These are phyloP conservation scores for Amphipyra berbera DNA, from an alignment of 2,888 invertebrate genomes.

Conservation along the genomic window DNA sequence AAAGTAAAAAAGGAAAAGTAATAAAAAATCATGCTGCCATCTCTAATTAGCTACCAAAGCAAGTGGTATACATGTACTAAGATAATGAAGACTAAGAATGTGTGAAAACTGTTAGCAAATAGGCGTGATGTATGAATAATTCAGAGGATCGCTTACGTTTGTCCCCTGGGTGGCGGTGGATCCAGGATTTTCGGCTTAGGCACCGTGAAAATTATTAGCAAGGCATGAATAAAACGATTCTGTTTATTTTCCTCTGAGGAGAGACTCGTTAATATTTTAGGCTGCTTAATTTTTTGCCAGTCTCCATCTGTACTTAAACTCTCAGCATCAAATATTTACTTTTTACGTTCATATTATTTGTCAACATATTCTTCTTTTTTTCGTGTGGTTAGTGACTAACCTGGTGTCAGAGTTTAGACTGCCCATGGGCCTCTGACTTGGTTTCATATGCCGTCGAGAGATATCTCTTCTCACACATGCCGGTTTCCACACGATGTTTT, in stretches of 20 bases:
- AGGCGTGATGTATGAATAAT: conserved; percentile 26
- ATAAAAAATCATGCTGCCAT: no score
- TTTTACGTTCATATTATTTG: conserved; percentile 38
- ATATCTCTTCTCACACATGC: no score
- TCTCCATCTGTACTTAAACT: conserved; percentile 35
- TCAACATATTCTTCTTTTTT: no score
- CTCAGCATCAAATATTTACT: conserved; percentile 38
- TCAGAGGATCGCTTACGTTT: conserved; percentile 22
- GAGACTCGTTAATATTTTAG: conserved; percentile 44
- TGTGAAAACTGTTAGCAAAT: neutral
- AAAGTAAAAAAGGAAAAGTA: no score
- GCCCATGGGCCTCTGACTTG: no score
- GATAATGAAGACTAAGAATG: neutral
- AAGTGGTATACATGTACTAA: no score
- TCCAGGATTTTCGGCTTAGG: conserved; percentile 44
- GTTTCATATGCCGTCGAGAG: no score
- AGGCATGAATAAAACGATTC: conserved; percentile 50
- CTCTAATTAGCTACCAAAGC: no score
- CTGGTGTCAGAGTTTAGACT: no score
- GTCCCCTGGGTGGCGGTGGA: conserved; percentile 27
- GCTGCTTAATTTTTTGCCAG: conserved; percentile 37
- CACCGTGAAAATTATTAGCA: conserved; percentile 49
- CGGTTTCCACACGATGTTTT: no score
- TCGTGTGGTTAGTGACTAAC: no score
- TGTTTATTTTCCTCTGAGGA: conserved; percentile 38